These are phyloP conservation scores for Hyles vespertilio DNA, from an alignment of 1,140 invertebrate genomes.

Conservation along the genomic window DNA sequence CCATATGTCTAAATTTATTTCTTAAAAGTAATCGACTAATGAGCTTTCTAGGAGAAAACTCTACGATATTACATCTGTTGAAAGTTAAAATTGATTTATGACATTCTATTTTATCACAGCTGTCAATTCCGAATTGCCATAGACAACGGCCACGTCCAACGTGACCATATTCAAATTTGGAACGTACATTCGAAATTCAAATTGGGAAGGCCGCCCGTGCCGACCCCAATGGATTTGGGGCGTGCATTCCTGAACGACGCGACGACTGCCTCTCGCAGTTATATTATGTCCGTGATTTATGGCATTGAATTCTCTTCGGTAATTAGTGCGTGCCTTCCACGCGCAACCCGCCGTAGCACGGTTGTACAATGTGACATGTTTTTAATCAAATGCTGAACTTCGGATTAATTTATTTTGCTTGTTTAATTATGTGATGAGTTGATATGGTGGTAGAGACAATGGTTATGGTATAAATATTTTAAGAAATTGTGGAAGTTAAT, in stretches of 20 bases:
- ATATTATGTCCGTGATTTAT: conserved; percentile 72
- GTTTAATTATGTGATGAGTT: not conserved
- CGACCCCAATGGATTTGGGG: conserved; percentile 46
- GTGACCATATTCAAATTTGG: conserved; percentile 34
- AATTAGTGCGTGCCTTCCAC: conserved; percentile 68
- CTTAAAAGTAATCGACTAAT: no score
- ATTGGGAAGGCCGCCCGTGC: conserved; percentile 15
- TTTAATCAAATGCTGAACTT: not conserved
- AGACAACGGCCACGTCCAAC: conserved; percentile 19
- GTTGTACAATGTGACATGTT: conserved; percentile 1
- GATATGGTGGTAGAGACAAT: not conserved
- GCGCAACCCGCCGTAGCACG: conserved; percentile 11
- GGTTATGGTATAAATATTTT: no score
- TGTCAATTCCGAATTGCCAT: no score
- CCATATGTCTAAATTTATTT: no score
- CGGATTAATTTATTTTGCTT: not conserved
- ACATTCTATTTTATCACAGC: no score
- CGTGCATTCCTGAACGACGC: conserved; percentile 57
- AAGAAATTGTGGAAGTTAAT: no score
- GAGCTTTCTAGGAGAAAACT: no score
- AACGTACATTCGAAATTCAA: conserved; percentile 18
- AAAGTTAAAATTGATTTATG: no score
- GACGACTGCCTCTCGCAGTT: conserved; percentile 42
- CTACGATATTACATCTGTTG: no score
- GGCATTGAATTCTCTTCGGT: conserved; percentile 69